Conservation (phyloP, 64 coral and sea anemone species). For the Platygyra sinensis region DNA sequence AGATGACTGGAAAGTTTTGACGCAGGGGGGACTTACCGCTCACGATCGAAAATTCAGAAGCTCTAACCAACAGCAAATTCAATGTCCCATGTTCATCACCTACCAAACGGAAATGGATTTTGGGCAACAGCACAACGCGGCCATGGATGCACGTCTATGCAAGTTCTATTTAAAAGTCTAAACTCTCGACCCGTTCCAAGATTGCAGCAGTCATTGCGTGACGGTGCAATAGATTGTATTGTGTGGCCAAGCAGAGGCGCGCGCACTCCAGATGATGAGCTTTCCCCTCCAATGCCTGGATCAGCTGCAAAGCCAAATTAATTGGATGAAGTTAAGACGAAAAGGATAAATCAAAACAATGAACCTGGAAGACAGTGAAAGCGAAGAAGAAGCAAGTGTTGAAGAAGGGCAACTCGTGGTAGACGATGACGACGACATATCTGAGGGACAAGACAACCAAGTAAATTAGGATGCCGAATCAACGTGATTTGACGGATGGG, state of each 20-base stretch:
- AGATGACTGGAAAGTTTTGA: neutral
- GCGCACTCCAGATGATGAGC: neutral
- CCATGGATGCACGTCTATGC: neutral
- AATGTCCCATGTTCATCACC: conserved; percentile 31
- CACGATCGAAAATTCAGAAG: neutral
- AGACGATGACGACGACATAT: no score
- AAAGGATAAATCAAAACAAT: no score
- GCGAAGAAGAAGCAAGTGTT: no score
- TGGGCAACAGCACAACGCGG: neutral
- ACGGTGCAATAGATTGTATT: conserved; percentile 13
- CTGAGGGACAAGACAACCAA: no score
- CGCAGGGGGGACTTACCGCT: neutral
- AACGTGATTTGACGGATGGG: no score
- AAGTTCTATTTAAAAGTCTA: conserved; percentile 21
- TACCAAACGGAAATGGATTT: conserved; percentile 23
- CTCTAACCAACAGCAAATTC: conserved; percentile 9
- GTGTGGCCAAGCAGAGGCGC: neutral
- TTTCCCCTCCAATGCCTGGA: no score
- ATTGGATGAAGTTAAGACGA: no score
- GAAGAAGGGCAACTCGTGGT: no score
- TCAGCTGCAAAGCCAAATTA: no score
- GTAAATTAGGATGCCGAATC: no score
- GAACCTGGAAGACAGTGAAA: no score
- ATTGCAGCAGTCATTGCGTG: neutral
- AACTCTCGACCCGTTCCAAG: neutral